Evolutionary conservation across 2,797 vertebrate species (phyloP), one percentile per base, ranked within the genome.

Genomic region (Phrynocephalus guinanensis): DNA sequence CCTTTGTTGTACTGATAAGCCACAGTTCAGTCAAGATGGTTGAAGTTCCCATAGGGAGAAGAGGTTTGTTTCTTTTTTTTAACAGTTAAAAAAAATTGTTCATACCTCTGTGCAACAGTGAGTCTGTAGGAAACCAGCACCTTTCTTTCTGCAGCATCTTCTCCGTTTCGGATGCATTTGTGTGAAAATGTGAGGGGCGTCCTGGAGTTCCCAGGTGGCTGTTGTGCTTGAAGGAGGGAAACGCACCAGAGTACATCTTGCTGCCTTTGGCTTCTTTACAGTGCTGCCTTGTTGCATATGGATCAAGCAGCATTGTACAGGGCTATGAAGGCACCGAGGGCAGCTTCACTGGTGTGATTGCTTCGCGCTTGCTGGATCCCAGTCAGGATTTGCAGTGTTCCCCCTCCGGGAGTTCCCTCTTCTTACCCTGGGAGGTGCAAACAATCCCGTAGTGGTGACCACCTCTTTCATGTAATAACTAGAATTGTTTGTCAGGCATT

Each of bases 251-350:
- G 16, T 56, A 76, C 88, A 92, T 91, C 97, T 97, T 82, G 84
- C 63, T 96, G 96, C 95, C 96, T 96, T 98, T 89, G 96, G 97
- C 97, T 97, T 98, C 97, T 98, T 97, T 98, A 97, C 97, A 97
- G 97, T 98, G 97, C 97, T 98, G 97, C 97, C 97, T 97, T 98
- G 97, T 98, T 97, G 96, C 97, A 94, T 97, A 96, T 96, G 96
- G 95, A 96, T 98, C 97, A 98, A 98, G 97, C 97, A 98, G 97
- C 97, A 98, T 98, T 97, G 97, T 98, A 98, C 97, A 98, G 97
- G 97, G 97, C 97, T 98, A 98, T 98, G 97, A 98, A 95, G 96
- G 95, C 96, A 91, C 20, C 93, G 95, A 96, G 97, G 94, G 88
- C 79, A 90, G 38, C 78, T 95, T 95, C 91, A 38, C 95, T 81